Conservation (phyloP, 2,113 vertebrate species). For the Periophthalmus modestus region DNA sequence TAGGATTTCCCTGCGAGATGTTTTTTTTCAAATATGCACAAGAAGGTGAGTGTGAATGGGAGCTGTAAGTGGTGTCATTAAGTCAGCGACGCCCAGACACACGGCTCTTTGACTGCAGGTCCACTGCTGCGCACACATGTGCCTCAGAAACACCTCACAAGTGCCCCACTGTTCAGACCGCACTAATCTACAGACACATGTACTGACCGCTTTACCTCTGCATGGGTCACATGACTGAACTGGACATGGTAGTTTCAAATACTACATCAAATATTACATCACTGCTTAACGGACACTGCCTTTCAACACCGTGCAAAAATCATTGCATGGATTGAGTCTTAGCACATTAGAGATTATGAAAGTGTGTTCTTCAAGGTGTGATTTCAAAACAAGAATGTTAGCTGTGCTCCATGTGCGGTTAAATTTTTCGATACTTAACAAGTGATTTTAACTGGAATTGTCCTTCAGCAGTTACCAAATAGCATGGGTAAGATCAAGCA, state of each 20-base stretch:
- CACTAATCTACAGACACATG: slow-evolving; percentile 29
- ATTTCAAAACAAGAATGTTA: too few relatives aligned
- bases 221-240: slow-evolving; percentile 27
- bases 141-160: slow-evolving; percentile 71
- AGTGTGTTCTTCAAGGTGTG: too few relatives aligned
- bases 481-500: neutral
- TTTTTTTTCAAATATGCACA: slow-evolving; percentile 63
- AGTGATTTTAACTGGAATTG: too few relatives aligned
- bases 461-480: too few relatives aligned
- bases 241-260: slow-evolving; percentile 43
- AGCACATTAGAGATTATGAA: too few relatives aligned
- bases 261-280: slow-evolving; percentile 58
- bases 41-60: slow-evolving; percentile 73
- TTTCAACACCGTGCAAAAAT: slow-evolving; percentile 1
- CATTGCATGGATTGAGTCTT: neutral
- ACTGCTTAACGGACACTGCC: slow-evolving; percentile 35
- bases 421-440: too few relatives aligned
- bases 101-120: slow-evolving; percentile 65
- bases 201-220: slow-evolving; percentile 25
- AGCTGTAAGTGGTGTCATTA: slow-evolving; percentile 76
- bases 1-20: slow-evolving; percentile 53
- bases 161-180: slow-evolving; percentile 61
- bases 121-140: slow-evolving; percentile 60
- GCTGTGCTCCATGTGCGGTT: too few relatives aligned
- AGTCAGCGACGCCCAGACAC: slow-evolving; percentile 66